Conservation (phyloP, 2,888 invertebrate species). For the Erebia ligea region DNA sequence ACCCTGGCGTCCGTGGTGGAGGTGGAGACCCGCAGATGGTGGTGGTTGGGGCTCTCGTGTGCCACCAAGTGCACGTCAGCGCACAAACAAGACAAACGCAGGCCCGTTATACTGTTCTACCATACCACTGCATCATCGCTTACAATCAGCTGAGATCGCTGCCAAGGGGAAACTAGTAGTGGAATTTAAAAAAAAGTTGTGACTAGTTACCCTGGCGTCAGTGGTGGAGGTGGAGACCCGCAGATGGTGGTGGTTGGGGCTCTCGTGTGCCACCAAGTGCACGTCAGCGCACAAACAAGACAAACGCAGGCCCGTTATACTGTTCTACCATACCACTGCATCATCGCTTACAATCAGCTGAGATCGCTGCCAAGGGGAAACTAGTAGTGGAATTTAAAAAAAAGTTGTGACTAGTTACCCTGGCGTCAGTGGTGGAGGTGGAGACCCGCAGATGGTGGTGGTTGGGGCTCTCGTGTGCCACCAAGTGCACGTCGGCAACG, state of each 20-base stretch:
- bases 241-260: conserved; percentile 91
- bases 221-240: conserved; percentile 93
- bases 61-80: conserved; percentile 88
- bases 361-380: too few species aligned
- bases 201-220: conserved; percentile 86
- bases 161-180: too few species aligned
- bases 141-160: too few species aligned
- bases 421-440: conserved; percentile 92
- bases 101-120: background rate
- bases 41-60: conserved; percentile 91
- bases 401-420: too few species aligned
- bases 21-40: conserved; percentile 93
- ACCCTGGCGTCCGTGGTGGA: conserved; percentile 91
- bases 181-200: too few species aligned
- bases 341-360: too few species aligned
- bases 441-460: conserved; percentile 93
- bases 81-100: background rate
- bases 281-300: conserved; percentile 86
- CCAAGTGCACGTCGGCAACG: conserved; percentile 86
- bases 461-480: conserved; percentile 91
- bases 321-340: too few species aligned
- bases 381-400: too few species aligned
- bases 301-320: background rate
- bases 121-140: too few species aligned
- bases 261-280: conserved; percentile 90